A percentile compares a stretch with the other conserved stretches of the same genome.
Evolutionary conservation across 37 sponge, comb jelly and placozoan genomes (phyloP).

Genomic region (Ephydatia muelleri): DNA sequence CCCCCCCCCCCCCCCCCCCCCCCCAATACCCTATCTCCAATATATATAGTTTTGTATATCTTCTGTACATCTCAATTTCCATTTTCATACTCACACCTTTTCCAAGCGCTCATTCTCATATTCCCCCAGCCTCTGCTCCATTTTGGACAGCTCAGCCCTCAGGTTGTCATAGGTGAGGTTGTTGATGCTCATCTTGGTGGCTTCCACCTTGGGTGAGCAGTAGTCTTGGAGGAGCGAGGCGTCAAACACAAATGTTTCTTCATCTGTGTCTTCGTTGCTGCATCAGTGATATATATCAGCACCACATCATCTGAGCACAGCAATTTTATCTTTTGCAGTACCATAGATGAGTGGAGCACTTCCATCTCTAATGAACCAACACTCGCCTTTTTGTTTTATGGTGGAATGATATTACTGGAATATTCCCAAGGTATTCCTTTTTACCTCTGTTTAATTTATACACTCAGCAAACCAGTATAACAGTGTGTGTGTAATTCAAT

Average conservation of each 20-base stretch:
- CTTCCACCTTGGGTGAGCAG: conserved; percentile 34
- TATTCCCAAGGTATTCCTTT: no score
- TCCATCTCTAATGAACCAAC: no score
- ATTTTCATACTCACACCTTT: conserved; percentile 17
- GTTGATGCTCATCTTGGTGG: conserved; percentile 44
- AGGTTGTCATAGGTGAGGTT: conserved; percentile 49
- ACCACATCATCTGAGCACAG: not conserved
- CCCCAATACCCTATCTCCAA: not conserved
- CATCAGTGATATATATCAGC: not conserved
- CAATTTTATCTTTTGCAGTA: no score
- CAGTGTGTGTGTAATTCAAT: no score
- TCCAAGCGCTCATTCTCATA: conserved; percentile 15
- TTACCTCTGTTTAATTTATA: no score
- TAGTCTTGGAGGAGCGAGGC: conserved; percentile 6
- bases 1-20: not conserved
- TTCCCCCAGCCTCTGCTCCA: conserved; percentile 30
- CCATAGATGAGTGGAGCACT: no score
- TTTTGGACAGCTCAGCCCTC: conserved; percentile 5
- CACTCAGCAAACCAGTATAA: no score
- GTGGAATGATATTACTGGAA: no score
- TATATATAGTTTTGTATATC: not conserved
- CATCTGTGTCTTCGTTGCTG: not conserved
- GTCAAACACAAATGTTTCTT: conserved; percentile 50
- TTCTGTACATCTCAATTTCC: not conserved
- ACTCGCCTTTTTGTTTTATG: no score